Percentiles rank a stretch among this genome's conserved stretches.
These are phyloP conservation scores for Chymomyza amoena DNA, from an alignment of 2,888 invertebrate genomes.

Conservation along the genomic window DNA sequence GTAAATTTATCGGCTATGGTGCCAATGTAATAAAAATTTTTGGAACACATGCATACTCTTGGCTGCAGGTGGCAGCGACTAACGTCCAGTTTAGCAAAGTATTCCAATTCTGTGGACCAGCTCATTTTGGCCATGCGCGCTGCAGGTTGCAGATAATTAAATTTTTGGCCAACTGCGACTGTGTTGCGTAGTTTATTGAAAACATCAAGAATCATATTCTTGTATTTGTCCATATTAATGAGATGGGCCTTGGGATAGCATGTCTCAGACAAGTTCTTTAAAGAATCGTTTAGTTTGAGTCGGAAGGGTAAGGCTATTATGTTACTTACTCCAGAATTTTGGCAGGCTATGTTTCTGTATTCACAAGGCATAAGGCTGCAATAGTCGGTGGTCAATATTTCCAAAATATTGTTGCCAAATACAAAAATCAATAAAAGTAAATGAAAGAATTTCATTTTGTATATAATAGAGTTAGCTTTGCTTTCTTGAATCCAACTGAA, in stretches of 20 bases:
- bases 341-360: conserved; percentile 29
- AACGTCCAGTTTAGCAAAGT: conserved; percentile 31
- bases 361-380: conserved; percentile 27
- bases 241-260: neutral
- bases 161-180: conserved; percentile 29
- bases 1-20: conserved; percentile 11
- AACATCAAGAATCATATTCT: neutral
- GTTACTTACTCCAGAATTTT: conserved; percentile 26
- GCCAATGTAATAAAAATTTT: conserved; percentile 19
- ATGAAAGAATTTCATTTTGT: neutral
- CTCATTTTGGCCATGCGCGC: conserved; percentile 39
- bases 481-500: neutral
- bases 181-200: conserved; percentile 38
- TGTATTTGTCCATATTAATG: neutral
- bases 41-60: conserved; percentile 17
- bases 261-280: too few species aligned
- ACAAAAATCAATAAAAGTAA: neutral
- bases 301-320: too few species aligned
- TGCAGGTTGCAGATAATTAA: conserved; percentile 29
- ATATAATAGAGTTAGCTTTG: neutral
- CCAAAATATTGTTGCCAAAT: neutral
- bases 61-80: conserved; percentile 5
- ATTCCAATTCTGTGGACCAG: conserved; percentile 38
- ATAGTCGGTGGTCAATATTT: neutral
- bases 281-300: too few species aligned